These are phyloP conservation scores for Menidia beryllina DNA, from an alignment of 2,113 vertebrate species.

Conservation along the genomic window DNA sequence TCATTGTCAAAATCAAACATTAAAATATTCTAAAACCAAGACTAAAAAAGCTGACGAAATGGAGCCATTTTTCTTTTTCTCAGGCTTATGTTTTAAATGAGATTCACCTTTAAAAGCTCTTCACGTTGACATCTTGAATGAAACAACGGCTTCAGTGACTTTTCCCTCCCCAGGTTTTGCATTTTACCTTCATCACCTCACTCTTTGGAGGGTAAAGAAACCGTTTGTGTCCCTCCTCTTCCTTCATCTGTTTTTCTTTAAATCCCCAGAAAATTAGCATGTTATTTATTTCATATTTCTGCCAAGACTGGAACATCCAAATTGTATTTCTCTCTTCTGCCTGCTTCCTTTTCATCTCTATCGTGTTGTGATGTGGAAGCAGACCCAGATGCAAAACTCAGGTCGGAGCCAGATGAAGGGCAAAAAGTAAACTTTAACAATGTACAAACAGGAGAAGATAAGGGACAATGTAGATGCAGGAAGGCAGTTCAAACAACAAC, in stretches of 20 bases:
- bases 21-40: no score
- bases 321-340: background rate
- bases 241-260: background rate
- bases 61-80: no score
- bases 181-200: background rate
- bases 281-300: background rate
- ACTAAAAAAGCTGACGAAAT: no score
- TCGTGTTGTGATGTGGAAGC: no score
- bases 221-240: background rate
- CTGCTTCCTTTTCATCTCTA: background rate
- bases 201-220: background rate
- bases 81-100: no score
- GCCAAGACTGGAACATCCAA: conserved; percentile 6
- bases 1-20: no score
- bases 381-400: no score
- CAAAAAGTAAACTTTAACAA: no score
- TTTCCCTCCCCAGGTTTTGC: background rate
- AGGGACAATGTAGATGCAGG: no score
- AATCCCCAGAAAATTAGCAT: background rate
- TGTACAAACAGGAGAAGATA: no score
- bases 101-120: background rate
- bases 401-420: no score
- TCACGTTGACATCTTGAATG: background rate
- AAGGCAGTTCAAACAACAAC: no score
- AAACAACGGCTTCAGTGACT: conserved; percentile 4